These are phyloP conservation scores for Netelia inedita DNA, from an alignment of 2,888 invertebrate genomes.

Conservation along the genomic window DNA sequence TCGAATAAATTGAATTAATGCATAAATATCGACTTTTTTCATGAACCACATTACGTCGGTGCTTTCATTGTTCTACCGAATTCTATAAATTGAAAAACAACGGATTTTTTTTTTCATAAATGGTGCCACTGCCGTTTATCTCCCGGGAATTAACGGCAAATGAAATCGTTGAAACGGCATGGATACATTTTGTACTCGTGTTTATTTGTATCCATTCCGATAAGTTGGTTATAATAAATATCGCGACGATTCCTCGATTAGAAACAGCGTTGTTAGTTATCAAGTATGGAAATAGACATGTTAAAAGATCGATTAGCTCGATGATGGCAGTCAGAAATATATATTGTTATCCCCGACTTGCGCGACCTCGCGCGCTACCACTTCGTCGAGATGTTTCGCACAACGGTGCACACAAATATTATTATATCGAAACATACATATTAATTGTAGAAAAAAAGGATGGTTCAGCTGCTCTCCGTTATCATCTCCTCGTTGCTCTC, in stretches of 20 bases:
- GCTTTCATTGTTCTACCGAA: too few species aligned
- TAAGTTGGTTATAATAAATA: neutral
- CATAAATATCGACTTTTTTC: slow-evolving; percentile 1
- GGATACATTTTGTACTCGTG: slow-evolving; percentile 22
- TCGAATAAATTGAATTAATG: neutral
- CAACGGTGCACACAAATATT: slow-evolving; percentile 3
- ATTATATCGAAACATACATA: slow-evolving; percentile 27
- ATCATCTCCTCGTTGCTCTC: slow-evolving; percentile 90
- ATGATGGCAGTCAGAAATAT: slow-evolving; percentile 2
- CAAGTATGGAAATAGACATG: too few species aligned
- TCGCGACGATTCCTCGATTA: neutral
- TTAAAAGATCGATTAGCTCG: slow-evolving; percentile 10
- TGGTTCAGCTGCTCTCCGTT: slow-evolving; percentile 84
- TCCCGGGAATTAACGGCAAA: neutral
- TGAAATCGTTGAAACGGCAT: neutral
- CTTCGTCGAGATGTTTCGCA: slow-evolving; percentile 1
- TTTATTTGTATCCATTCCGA: slow-evolving; percentile 38
- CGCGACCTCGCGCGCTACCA: slow-evolving; percentile 9
- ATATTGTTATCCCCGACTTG: slow-evolving; percentile 18
- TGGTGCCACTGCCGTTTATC: neutral
- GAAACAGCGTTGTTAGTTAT: too few species aligned
- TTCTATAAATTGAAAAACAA: too few species aligned
- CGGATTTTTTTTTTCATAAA: neutral
- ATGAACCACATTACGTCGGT: neutral
- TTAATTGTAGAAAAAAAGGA: slow-evolving; percentile 3